Conservation (phyloP, 2,113 vertebrate species). For the Chloropsis hardwickii region DNA sequence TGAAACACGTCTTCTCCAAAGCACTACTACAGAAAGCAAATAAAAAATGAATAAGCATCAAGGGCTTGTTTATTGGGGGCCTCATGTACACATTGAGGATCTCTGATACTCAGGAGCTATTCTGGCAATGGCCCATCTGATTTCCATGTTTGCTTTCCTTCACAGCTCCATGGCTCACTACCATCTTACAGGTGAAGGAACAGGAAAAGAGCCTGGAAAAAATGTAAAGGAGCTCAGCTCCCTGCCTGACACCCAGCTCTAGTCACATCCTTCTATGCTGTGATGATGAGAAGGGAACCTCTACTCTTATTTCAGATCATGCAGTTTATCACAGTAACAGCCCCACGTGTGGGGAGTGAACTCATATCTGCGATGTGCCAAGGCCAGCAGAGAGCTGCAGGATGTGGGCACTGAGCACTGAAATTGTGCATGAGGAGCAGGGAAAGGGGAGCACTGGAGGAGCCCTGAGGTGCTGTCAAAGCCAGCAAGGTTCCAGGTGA, state of each 20-base stretch:
- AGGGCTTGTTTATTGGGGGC: not conserved
- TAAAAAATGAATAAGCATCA: not conserved
- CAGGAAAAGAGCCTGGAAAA: not conserved
- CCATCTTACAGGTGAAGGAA: not conserved
- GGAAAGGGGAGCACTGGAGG: not conserved
- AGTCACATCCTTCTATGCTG: not conserved
- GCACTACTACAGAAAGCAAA: not conserved
- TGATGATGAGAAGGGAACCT: not conserved
- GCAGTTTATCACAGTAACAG: not conserved
- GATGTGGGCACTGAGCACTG: not conserved
- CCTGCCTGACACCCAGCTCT: not conserved
- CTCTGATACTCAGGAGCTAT: not conserved
- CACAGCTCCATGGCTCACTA: not conserved
- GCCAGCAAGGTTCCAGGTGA: not conserved
- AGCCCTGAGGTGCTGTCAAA: not conserved
- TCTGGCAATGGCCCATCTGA: not conserved
- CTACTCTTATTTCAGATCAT: not conserved
- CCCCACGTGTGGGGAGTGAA: not conserved
- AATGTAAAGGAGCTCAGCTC: not conserved
- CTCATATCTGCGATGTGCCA: fast-evolving
- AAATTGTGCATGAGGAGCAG: not conserved
- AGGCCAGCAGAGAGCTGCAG: not conserved
- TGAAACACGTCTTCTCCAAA: not conserved
- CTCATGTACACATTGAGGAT: not conserved
- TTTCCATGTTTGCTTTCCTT: not conserved